Base-by-base conservation (phyloP, 30 jellyfish, hydroid and myxozoan genomes). In the Catostylus mosaicus region DNA sequence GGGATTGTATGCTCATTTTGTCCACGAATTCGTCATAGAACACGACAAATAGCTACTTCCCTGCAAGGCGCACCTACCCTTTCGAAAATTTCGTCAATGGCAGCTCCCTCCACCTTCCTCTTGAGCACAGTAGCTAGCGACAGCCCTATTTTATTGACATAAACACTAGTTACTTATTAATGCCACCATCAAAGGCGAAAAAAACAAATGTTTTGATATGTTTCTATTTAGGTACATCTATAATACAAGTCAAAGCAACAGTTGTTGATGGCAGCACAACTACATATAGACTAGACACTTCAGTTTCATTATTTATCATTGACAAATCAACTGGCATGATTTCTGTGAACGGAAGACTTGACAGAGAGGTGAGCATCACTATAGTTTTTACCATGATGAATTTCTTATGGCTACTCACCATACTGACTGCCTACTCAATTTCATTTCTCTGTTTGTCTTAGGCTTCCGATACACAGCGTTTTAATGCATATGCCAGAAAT, bases 401-500 rank as follows among this genome's bases (percentile, higher is more conserved):
- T n/a, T n/a, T n/a, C n/a, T n/a, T n/a, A 40, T 40, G 14, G 54
- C 54, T 40, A 40, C 54, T 40, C 7, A 5, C 54, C 14, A 40
- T 40, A 40, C n/a, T n/a, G n/a, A n/a, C n/a, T n/a, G n/a, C n/a
- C n/a, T n/a, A n/a, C n/a, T n/a, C n/a, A n/a, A n/a, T n/a, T n/a
- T n/a, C n/a, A n/a, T n/a, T n/a, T n/a, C 0, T 50, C 26, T 23
- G 18, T 2, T 35, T 32, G 30, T 63, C 32, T 20, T 40, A 79
- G 89, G 79, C 59, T 3, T 38, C 82, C 11, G 82, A 79, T 52
- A 79, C 80, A 0, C 67, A 45, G 37, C 70, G 89, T 20, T 79
- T 64, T 32, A 18, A 38, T 45, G 89, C 72, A 33, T 79, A 61
- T 47, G 89, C 89, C 35, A 79, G 64, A 30, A 79, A 79, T 76